Evolutionary conservation across 2,888 invertebrate species (phyloP).

Genomic region (Scaptomyza flava): DNA sequence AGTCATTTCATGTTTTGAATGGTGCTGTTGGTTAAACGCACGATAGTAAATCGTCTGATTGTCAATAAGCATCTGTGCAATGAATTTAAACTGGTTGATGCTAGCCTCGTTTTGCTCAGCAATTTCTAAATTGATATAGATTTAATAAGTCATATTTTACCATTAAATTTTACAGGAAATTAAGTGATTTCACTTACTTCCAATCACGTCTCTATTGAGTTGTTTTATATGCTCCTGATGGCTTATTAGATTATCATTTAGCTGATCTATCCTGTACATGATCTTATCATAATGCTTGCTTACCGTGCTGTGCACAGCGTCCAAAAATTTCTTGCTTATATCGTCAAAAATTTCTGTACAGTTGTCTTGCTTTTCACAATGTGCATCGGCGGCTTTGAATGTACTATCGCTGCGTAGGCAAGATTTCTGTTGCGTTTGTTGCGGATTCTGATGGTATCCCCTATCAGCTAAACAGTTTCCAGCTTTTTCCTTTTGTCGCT

Average conservation of each 20-base stretch:
- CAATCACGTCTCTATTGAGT: constrained; percentile 43
- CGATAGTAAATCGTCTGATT: constrained; percentile 57
- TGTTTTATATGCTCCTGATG: constrained; percentile 52
- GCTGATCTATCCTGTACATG: constrained; percentile 34
- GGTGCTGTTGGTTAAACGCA: constrained; percentile 36
- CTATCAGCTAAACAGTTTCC: neutral
- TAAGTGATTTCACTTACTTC: constrained; percentile 55
- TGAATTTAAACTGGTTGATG: constrained; percentile 72
- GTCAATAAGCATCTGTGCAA: constrained; percentile 73
- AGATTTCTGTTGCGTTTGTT: neutral
- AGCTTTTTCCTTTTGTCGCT: constrained; percentile 1
- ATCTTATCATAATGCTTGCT: constrained; percentile 52
- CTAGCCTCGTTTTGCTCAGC: constrained; percentile 53
- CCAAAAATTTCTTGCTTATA: constrained; percentile 77
- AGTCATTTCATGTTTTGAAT: neutral
- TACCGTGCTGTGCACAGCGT: constrained; percentile 65
- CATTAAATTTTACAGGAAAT: neutral
- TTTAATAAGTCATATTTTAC: neutral
- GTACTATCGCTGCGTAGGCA: neutral
- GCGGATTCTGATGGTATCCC: constrained; percentile 2
- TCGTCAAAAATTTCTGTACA: constrained; percentile 75
- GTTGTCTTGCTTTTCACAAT: constrained; percentile 54
- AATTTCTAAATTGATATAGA: constrained; percentile 40
- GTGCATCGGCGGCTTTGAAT: constrained; percentile 8
- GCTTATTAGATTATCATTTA: constrained; percentile 31